Conservation (phyloP, 1,140 invertebrate species). For the Aphelenchoides avenae region DNA sequence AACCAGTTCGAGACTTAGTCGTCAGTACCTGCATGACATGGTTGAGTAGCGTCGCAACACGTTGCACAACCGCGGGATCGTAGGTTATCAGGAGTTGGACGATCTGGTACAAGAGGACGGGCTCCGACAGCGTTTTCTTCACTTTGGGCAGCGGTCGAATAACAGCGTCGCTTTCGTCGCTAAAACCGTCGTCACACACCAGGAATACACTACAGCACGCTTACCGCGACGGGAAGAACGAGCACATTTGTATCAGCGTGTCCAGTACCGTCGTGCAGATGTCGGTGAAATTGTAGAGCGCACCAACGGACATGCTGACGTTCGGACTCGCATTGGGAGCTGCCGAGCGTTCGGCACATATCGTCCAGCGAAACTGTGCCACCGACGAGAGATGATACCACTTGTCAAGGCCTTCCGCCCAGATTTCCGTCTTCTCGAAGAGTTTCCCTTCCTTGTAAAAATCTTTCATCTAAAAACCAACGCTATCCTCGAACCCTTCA, state of each 20-base stretch:
- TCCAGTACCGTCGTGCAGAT: slow-evolving; percentile 83
- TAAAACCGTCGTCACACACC: slow-evolving; percentile 10
- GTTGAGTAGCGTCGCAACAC: slow-evolving; percentile 71
- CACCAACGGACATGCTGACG: slow-evolving; percentile 70
- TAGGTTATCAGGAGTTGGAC: slow-evolving; percentile 91
- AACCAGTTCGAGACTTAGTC: neutral
- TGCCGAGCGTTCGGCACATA: slow-evolving; percentile 41
- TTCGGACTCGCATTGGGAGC: neutral
- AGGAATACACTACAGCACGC: neutral
- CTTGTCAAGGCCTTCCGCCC: slow-evolving; percentile 93
- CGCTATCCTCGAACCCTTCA: slow-evolving; percentile 3
- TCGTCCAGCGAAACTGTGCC: slow-evolving; percentile 85
- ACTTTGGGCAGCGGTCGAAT: slow-evolving; percentile 87
- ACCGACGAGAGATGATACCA: slow-evolving; percentile 83
- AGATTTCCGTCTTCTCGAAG: slow-evolving; percentile 83
- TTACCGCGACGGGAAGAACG: slow-evolving; percentile 79
- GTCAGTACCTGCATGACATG: slow-evolving; percentile 43
- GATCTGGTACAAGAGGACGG: slow-evolving; percentile 82
- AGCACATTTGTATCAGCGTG: slow-evolving; percentile 85
- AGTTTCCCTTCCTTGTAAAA: slow-evolving; percentile 68
- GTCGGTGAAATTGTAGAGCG: slow-evolving; percentile 86
- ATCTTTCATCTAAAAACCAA: slow-evolving; percentile 65
- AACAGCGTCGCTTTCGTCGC: slow-evolving; percentile 71
- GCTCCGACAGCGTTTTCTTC: slow-evolving; percentile 81
- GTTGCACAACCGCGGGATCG: slow-evolving; percentile 90